Base-by-base conservation (phyloP, 2,888 invertebrate genomes). In the Eretmocerus hayati region DNA sequence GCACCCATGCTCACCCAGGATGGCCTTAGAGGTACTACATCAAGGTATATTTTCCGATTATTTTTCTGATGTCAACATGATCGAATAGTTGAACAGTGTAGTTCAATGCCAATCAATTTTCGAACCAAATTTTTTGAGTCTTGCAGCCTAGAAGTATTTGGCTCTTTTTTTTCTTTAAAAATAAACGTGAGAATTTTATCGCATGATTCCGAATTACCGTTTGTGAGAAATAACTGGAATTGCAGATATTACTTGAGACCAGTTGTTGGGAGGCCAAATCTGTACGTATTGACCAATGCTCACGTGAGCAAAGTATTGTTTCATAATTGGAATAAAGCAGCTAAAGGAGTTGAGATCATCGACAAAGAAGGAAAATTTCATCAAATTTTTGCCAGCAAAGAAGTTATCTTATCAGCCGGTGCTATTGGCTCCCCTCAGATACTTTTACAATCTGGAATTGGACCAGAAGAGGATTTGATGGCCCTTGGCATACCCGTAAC, bases 331-430 rank as follows among this genome's bases (percentile, higher is more conserved):
- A 54, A 56, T 5, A 62, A 57, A 16, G 45, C 83, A 50, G 88
- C 89, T 0, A 80, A 80, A 18, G 76, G 75, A n/a, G 67, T 78
- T 2, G 66, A 76, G 52, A 62, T 77, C 20, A 58, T 67, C 35
- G 71, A 74, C 46, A 66, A 66, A 26, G 64, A 62, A 33, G 74
- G 74, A 1, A 57, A 58, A 15, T 63, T 55, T 46, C 65, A 72
- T 50, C 57, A 67, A 43, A 65, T 77, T 20, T 70, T 59, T 33
- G 71, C 63, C 16, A 73, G 62, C 42, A 77, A 74, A 53, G 80
- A 80, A 58, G 65, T 79, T 0, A 72, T 79, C 42, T 52, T 78
- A 44, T 71, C 77, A 2, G 77, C 76, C 5, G 78, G 77, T 11
- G 68, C 77, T 2, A 68, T 79, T 18, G 76, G 72, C 1, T 74